Conservation (phyloP, 2,888 invertebrate species). For the Sarcophaga rosellei region DNA sequence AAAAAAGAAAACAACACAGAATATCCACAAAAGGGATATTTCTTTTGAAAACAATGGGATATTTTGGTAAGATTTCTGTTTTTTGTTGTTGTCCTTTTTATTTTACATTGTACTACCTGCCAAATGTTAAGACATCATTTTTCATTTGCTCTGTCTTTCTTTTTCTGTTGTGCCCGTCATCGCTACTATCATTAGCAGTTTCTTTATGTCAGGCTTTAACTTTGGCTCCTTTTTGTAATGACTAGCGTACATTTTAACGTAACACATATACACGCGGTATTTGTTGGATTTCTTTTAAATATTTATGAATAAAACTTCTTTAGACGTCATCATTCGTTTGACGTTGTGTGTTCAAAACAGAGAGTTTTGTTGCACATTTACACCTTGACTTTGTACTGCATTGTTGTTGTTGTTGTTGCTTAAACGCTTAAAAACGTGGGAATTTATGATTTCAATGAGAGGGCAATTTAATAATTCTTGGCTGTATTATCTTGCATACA, state of each 20-base stretch:
- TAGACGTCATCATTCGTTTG: conserved; percentile 49
- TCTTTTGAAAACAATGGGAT: conserved; percentile 58
- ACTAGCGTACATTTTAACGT: neutral
- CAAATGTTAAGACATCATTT: conserved; percentile 44
- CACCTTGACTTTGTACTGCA: conserved; percentile 44
- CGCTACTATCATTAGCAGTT: conserved; percentile 50
- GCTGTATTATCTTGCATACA: conserved; percentile 4
- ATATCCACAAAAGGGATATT: conserved; percentile 33
- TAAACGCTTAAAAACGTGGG: conserved; percentile 44
- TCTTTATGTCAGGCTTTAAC: conserved; percentile 22
- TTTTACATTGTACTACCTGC: conserved; percentile 25
- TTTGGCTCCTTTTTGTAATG: conserved; percentile 2
- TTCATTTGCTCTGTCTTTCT: conserved; percentile 6
- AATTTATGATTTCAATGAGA: conserved; percentile 55
- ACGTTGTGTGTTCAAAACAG: neutral
- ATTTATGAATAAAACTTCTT: conserved; percentile 16
- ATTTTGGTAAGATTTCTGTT: conserved; percentile 21
- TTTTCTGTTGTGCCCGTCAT: conserved; percentile 47
- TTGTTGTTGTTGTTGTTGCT: neutral
- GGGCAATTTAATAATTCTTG: conserved; percentile 48
- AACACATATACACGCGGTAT: neutral
- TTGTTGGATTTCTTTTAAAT: no score
- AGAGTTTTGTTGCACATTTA: conserved; percentile 28
- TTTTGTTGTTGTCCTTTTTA: conserved; percentile 21
- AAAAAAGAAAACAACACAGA: no score